A percentile compares a stretch with the other conserved stretches of the same genome.
These are phyloP conservation scores for Dermochelys coriacea DNA, from an alignment of 2,797 vertebrate species.

Conservation along the genomic window DNA sequence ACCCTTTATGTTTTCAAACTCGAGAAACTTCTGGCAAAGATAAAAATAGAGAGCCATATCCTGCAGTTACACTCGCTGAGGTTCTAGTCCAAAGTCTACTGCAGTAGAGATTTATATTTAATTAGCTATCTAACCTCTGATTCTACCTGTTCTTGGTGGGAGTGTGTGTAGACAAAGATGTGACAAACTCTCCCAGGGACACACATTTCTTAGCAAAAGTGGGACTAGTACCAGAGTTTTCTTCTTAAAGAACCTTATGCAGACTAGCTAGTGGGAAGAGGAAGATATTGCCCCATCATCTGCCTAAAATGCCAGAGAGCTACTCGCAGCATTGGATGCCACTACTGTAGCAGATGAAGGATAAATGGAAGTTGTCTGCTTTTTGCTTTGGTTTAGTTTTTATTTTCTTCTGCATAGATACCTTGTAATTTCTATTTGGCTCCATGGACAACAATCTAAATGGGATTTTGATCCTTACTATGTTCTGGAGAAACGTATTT, in stretches of 20 bases:
- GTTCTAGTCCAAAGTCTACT: background rate
- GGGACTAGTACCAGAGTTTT: background rate
- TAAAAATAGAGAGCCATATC: background rate
- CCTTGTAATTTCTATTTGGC: background rate
- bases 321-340: background rate
- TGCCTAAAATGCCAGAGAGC: background rate
- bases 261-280: background rate
- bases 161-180: background rate
- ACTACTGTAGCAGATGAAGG: background rate
- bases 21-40: background rate
- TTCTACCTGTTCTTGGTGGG: background rate
- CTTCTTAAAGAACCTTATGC: background rate
- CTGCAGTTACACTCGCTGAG: conserved; percentile 50
- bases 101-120: background rate
- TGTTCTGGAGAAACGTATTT: background rate
- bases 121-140: background rate
- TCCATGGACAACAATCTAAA: background rate
- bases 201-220: background rate
- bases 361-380: background rate
- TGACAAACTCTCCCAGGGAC: background rate
- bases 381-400: background rate
- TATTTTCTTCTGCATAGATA: background rate
- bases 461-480: background rate
- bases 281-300: background rate
- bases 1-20: conserved; percentile 34